phyloP scores from a whole-genome alignment of 53 echinoderm and acorn worm species.

The Astropecten irregularis region DNA sequence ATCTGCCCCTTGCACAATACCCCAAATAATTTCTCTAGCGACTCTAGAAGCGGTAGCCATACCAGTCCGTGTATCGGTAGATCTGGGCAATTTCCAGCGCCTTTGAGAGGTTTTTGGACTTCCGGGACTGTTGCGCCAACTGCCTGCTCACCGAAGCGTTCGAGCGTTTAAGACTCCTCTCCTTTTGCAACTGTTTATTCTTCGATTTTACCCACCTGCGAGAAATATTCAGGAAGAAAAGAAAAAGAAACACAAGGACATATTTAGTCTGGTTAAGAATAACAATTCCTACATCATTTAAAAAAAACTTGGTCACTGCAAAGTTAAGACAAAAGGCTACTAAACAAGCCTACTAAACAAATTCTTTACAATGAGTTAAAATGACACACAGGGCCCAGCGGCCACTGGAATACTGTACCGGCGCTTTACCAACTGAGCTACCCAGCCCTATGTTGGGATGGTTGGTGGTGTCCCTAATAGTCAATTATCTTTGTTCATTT shows the following conservation, averaged over 20 bases:
- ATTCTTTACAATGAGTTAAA: no score
- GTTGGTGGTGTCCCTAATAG: no score
- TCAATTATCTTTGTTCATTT: no score
- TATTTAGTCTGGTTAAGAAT: not conserved
- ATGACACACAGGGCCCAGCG: no score
- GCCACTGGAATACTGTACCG: no score
- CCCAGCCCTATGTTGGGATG: no score
- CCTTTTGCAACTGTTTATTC: constrained; percentile 65
- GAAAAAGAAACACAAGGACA: not conserved
- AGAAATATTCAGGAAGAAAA: no score
- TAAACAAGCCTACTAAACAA: no score
- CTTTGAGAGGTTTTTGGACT: constrained; percentile 87
- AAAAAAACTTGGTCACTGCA: not conserved
- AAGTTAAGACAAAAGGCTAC: no score
- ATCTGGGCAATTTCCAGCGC: constrained; percentile 81
- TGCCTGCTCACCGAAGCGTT: constrained; percentile 57
- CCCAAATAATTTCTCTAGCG: no score
- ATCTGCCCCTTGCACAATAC: no score
- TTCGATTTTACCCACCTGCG: constrained; percentile 87
- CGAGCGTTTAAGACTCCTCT: constrained; percentile 68
- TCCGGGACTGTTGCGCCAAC: constrained; percentile 71
- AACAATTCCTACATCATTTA: not conserved
- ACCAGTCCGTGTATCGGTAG: constrained; percentile 79
- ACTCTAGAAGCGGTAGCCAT: constrained; percentile 69
- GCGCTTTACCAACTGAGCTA: no score